Base-by-base conservation (phyloP, 2,113 vertebrate genomes). In the Tautogolabrus adspersus region DNA sequence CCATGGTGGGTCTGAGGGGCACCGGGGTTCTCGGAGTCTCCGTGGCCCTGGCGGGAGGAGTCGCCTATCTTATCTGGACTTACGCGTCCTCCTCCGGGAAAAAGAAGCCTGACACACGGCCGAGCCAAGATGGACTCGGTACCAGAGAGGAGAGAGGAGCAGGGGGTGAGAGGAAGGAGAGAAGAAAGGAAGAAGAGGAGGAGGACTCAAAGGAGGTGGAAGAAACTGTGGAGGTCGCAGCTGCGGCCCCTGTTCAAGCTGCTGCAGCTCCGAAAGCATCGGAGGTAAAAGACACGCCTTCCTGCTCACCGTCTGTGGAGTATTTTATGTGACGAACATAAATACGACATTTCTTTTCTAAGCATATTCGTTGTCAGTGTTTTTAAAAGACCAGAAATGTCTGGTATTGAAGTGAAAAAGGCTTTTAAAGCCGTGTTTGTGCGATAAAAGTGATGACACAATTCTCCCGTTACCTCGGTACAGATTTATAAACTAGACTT, bases 1-100 rank as follows among this genome's bases (percentile, higher is more conserved):
- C 42, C 57, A 96, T 95, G 95, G 57, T 91, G 1, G 88, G 87
- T 0, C 8, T 91, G 44, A 89, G 82, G 38, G 84, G 80, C 66
- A 77, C 83, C 5, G 89, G 88, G 0, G 23, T 95, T 8, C 19
- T 94, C 37, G 91, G 92, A 1, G 88, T 83, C 54, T 91, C 93
- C 19, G 82, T 87, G 7, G 91, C 82, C 1, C 1, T 94, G 0
- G 89, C 93, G 0, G 95, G 92, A 0, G 94, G 92, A 16, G 76
- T 93, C 54, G 94, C 87, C 0, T 94, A 91, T 57, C n/a, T 87
- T 0, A 1, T 93, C 30, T 96, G 94, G 93, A 94, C 15, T 40
- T 88, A 84, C 40, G 30, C 80, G 49, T 61, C 69, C 12, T 68
- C 80, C 37, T 42, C 68, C 62, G 26, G 63, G 59, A n/a, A 63